phyloP scores from a whole-genome alignment of 2,113 vertebrate genomes.

The Cyprinodon variegatus region DNA sequence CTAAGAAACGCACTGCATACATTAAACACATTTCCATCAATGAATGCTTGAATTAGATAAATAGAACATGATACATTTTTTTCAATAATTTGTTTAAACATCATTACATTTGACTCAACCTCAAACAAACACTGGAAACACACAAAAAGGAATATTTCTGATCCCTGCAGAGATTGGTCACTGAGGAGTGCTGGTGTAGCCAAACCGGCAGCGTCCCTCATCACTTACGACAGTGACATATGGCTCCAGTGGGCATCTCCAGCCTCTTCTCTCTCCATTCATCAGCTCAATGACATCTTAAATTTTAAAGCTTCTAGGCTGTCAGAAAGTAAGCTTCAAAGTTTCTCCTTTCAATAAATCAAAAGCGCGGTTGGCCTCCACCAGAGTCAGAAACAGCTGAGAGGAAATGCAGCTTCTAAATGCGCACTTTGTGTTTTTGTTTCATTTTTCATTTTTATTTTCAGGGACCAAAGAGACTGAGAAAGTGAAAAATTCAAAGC shows the following conservation, averaged over 20 bases:
- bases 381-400: slow-evolving; percentile 35
- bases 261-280: slow-evolving; percentile 68
- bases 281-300: slow-evolving; percentile 77
- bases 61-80: too few relatives aligned
- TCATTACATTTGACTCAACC: slow-evolving; percentile 20
- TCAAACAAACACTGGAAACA: slow-evolving; percentile 1
- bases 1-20: too few relatives aligned
- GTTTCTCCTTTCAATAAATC: slow-evolving; percentile 77
- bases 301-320: slow-evolving; percentile 76
- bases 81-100: slow-evolving; percentile 26
- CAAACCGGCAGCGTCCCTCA: slow-evolving; percentile 59
- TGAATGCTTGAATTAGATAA: too few relatives aligned
- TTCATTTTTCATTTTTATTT: background rate
- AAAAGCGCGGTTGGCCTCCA: slow-evolving; percentile 43
- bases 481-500: background rate
- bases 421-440: background rate
- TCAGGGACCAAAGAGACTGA: background rate
- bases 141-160: slow-evolving; percentile 20
- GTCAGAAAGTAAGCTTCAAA: slow-evolving; percentile 78
- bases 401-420: background rate
- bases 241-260: slow-evolving; percentile 52
- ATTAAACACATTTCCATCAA: too few relatives aligned
- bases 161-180: slow-evolving; percentile 20
- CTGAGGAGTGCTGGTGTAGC: slow-evolving; percentile 21
- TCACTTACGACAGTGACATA: slow-evolving; percentile 79